These are phyloP conservation scores for Catostomus latipinnis DNA, from an alignment of 2,797 vertebrate genomes.

Conservation along the genomic window DNA sequence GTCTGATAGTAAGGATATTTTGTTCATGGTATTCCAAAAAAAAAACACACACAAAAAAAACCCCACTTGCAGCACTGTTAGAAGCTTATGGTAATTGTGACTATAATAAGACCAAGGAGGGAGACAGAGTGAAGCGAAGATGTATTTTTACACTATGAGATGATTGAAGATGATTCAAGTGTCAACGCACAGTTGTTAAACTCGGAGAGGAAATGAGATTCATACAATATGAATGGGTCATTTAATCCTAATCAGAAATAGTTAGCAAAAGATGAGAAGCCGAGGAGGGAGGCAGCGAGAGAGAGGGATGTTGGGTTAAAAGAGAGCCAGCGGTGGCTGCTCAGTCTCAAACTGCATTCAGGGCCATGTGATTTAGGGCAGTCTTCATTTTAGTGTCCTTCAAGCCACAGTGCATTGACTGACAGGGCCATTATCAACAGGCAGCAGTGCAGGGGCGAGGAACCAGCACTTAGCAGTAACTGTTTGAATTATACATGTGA, in stretches of 20 bases:
- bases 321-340: neutral
- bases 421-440: slow-evolving; percentile 57
- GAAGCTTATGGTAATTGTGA: slow-evolving; percentile 21
- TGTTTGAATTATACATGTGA: slow-evolving; percentile 49
- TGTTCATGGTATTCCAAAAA: neutral
- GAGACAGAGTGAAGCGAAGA: neutral
- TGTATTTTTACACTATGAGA: slow-evolving; percentile 7
- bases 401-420: slow-evolving; percentile 51
- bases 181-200: slow-evolving; percentile 20
- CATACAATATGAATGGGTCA: slow-evolving; percentile 38
- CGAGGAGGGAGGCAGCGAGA: neutral
- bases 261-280: slow-evolving; percentile 17
- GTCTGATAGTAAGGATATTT: neutral
- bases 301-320: neutral
- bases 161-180: slow-evolving; percentile 12
- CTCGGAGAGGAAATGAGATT: slow-evolving; percentile 42
- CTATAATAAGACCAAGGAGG: slow-evolving; percentile 8
- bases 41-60: neutral
- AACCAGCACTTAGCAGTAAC: slow-evolving; percentile 34
- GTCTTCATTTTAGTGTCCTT: slow-evolving; percentile 47
- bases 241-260: slow-evolving; percentile 57
- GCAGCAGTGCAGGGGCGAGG: slow-evolving; percentile 19
- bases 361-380: slow-evolving; percentile 51
- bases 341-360: slow-evolving; percentile 12
- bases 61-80: neutral